Percentiles rank a stretch among this genome's conserved stretches.
These are phyloP conservation scores for Halocynthia roretzi DNA, from an alignment of 23 tunicate genomes.

Conservation along the genomic window DNA sequence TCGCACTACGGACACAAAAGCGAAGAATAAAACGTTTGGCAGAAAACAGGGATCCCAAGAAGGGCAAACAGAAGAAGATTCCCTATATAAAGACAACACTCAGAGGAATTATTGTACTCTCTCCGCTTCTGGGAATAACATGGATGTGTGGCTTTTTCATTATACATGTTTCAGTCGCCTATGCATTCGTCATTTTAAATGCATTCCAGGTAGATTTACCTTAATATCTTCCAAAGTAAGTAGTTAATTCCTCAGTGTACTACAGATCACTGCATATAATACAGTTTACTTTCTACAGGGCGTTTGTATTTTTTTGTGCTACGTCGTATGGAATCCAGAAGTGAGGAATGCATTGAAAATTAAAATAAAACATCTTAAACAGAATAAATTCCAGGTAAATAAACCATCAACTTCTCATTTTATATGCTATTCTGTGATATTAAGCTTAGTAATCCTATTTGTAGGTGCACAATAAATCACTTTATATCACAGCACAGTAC, in stretches of 20 bases:
- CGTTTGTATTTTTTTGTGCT: constrained; percentile 16
- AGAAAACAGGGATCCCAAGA: constrained; percentile 3
- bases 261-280: background rate
- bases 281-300: constrained; percentile 14
- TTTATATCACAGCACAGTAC: no score
- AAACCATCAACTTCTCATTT: no score
- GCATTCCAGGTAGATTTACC: constrained; percentile 34
- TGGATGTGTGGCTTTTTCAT: constrained; percentile 38
- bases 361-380: constrained; percentile 15
- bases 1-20: constrained; percentile 27
- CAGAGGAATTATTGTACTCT: constrained; percentile 26
- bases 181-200: constrained; percentile 26
- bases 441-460: no score
- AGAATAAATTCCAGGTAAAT: no score
- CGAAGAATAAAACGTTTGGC: constrained; percentile 9
- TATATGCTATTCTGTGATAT: no score
- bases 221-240: background rate
- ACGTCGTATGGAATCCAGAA: constrained; percentile 18
- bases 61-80: constrained; percentile 1
- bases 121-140: constrained; percentile 39
- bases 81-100: constrained; percentile 10
- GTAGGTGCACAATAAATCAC: no score
- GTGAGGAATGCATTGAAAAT: constrained; percentile 14
- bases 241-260: background rate
- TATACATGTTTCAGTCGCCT: constrained; percentile 19